Conservation (phyloP, 2,888 invertebrate species). For the Pristionchus arcanus region DNA sequence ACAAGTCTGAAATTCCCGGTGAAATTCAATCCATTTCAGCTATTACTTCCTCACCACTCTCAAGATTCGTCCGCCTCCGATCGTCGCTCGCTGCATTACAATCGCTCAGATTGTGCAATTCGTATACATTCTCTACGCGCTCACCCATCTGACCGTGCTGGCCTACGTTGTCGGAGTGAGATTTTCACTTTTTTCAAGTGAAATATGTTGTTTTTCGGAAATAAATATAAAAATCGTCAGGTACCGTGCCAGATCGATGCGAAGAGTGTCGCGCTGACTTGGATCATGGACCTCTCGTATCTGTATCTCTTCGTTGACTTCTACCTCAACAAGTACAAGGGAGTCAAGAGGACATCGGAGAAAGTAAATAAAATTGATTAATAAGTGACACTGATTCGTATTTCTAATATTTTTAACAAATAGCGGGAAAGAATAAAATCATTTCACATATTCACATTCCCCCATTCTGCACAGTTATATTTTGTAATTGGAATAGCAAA, state of each 20-base stretch:
- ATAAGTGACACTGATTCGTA: neutral
- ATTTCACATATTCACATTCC: no score
- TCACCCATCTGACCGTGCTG: neutral
- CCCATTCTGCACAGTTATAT: no score
- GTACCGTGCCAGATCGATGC: neutral
- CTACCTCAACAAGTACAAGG: slow-evolving; percentile 29
- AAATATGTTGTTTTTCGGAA: no score
- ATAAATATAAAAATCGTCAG: neutral
- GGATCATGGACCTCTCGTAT: slow-evolving; percentile 18
- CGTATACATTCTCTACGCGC: neutral
- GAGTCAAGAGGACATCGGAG: neutral
- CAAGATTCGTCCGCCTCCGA: neutral
- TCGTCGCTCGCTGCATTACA: neutral
- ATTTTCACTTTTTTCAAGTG: neutral
- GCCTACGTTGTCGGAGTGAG: neutral
- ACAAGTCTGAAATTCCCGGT: no score
- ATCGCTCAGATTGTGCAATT: neutral
- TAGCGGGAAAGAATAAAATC: no score
- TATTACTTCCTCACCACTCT: neutral
- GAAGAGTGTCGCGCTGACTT: neutral
- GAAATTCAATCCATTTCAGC: neutral
- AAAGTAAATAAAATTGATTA: neutral
- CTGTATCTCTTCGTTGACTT: slow-evolving; percentile 6
- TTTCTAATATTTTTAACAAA: no score
- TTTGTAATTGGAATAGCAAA: no score